Percentiles rank a stretch among this genome's conserved stretches.
These are phyloP conservation scores for Julus scandinavius DNA, from an alignment of 2,888 invertebrate species.

Conservation along the genomic window DNA sequence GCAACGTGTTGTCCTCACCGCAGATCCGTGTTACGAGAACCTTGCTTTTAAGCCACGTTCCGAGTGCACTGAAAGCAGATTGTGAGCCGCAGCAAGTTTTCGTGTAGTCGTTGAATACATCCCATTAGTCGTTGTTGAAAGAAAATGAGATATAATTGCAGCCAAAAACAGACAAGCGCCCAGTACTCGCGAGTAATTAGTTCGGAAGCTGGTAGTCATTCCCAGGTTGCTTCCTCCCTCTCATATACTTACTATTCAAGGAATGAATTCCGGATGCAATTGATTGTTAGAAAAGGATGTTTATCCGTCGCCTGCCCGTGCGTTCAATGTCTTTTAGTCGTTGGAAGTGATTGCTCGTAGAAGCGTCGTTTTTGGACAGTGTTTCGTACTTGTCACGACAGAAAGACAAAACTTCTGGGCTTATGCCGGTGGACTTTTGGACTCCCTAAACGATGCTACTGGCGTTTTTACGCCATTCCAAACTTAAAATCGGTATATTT, in stretches of 20 bases:
- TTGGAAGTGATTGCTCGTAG: not conserved
- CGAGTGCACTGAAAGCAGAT: not conserved
- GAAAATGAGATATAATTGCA: not conserved
- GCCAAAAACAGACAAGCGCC: conserved; percentile 13
- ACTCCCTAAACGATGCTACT: not conserved
- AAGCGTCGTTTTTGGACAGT: conserved; percentile 22
- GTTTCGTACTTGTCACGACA: not conserved
- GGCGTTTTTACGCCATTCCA: not conserved
- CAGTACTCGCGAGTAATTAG: conserved; percentile 8
- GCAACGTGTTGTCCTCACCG: not conserved
- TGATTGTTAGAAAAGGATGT: conserved; percentile 31
- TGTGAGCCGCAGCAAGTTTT: not conserved
- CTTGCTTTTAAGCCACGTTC: not conserved
- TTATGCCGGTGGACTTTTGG: not conserved
- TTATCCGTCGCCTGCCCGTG: conserved; percentile 19
- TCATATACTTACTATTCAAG: conserved; percentile 24
- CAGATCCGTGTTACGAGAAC: not conserved
- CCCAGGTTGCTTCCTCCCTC: conserved; percentile 11
- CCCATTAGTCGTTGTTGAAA: conserved; percentile 28
- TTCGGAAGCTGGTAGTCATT: conserved; percentile 1
- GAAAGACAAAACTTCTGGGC: conserved; percentile 1
- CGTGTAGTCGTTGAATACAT: not conserved
- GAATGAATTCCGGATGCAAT: conserved; percentile 44
- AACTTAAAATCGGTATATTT: conserved; percentile 4
- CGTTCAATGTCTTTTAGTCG: not conserved